A percentile compares a stretch with the other conserved stretches of the same genome.
Evolutionary conservation across 2,888 invertebrate genomes (phyloP).

Genomic region (Resseliella maxima): DNA sequence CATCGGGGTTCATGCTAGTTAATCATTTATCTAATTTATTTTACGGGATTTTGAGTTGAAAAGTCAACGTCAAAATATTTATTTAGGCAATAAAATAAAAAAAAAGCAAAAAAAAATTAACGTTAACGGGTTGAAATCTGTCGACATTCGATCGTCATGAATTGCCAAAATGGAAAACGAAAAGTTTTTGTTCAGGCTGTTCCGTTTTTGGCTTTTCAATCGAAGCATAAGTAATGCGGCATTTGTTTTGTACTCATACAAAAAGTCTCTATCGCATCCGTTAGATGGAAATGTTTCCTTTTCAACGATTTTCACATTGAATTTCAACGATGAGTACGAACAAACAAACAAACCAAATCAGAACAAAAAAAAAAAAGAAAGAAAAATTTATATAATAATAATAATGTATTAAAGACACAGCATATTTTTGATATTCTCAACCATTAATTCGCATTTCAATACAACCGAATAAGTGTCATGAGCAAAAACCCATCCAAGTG

Average conservation of each 20-base stretch:
- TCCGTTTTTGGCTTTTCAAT: neutral
- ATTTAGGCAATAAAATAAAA: neutral
- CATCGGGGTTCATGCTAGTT: neutral
- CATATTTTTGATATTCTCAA: neutral
- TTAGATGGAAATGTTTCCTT: neutral
- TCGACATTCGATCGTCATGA: neutral
- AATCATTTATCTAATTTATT: constrained; percentile 23
- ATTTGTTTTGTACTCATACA: neutral
- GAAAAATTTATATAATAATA: too few relatives aligned
- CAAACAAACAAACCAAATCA: neutral
- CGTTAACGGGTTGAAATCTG: neutral
- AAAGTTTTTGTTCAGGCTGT: constrained; percentile 2
- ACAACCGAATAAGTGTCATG: neutral
- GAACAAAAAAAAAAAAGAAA: too few relatives aligned
- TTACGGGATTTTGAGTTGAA: constrained; percentile 14
- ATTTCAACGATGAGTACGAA: neutral
- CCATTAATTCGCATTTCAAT: neutral
- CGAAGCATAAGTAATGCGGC: constrained; percentile 4
- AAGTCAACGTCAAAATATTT: constrained; percentile 8
- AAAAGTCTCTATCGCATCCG: neutral
- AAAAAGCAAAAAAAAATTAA: neutral
- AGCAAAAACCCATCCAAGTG: neutral
- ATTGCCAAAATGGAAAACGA: neutral
- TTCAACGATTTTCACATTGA: neutral
- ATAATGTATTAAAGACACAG: too few relatives aligned